A percentile compares a stretch with the other conserved stretches of the same genome.
phyloP scores from a whole-genome alignment of 2,797 vertebrate genomes.

The Aulostomus chinensis region DNA sequence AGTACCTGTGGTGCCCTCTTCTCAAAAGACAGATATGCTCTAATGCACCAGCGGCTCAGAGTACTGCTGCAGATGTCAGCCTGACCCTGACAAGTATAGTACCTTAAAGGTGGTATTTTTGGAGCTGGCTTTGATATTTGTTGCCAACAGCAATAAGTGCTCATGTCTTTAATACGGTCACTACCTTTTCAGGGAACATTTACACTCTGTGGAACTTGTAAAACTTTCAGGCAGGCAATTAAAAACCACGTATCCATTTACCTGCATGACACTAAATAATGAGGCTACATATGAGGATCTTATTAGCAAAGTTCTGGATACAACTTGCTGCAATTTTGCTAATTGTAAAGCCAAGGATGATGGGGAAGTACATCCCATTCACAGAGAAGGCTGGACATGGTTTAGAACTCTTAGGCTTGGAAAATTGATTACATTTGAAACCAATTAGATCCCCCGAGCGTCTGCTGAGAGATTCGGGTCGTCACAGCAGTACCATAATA shows the following conservation, averaged over 20 bases:
- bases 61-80: constrained; percentile 59
- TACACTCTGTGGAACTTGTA: too few species aligned
- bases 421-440: constrained; percentile 48
- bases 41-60: constrained; percentile 52
- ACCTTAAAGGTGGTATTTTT: not conserved
- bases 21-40: constrained; percentile 56
- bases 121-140: not conserved
- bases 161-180: not conserved
- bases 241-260: too few species aligned
- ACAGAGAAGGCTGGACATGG: constrained; percentile 17
- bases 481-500: constrained; percentile 42
- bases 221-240: too few species aligned
- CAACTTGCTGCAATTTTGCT: too few species aligned
- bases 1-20: constrained; percentile 41
- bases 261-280: too few species aligned
- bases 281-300: too few species aligned
- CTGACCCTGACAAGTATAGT: constrained; percentile 4
- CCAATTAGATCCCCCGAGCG: constrained; percentile 39
- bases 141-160: not conserved
- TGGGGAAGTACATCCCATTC: constrained; percentile 1
- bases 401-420: constrained; percentile 18
- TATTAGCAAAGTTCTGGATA: too few species aligned
- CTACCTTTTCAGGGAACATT: not conserved
- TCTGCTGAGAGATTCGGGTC: constrained; percentile 34
- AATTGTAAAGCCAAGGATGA: too few species aligned